Base-by-base conservation (phyloP, 2,888 invertebrate genomes). In the Lomographa bimaculata region DNA sequence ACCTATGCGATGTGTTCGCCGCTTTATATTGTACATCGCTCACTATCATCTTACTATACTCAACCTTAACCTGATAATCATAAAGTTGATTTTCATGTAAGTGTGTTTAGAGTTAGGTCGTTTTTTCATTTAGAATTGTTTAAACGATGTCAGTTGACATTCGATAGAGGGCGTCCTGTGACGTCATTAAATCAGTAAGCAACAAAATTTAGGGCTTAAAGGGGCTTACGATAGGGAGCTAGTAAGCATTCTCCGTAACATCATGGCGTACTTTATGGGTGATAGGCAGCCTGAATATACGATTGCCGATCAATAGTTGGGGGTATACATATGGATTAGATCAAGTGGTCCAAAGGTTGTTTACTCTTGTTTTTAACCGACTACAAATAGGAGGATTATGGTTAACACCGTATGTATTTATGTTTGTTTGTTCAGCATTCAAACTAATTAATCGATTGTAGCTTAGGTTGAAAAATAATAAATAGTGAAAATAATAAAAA, bases 161-260 rank as follows among this genome's bases (percentile, higher is more conserved):
- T 85, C 86, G 84, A 87, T 87, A 83, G 86, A 83, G 84, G 79
- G 79, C 72, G 77, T 72, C 73, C 62, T 79, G 79, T 87, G 87
- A 89, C 79, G 86, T 86, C 87, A 87, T 86, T 87, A 87, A 86
- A 86, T 87, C 87, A 87, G 86, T 73, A 79, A 77, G 76, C 72
- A 78, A 79, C 79, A 76, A 79, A 82, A 84, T 83, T 81, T 81
- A 79, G 77, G 73, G 78, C 68, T 79, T 73, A 72, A 71, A 71
- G 73, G 68, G 73, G 73, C 71, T 72, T 70, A 66, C 68, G 69
- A 70, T 59, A 53, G 71, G 66, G 70, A 57, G 61, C 56, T 54
- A 59, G 54, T 54, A 52, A 54, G 52, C 59, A 50, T 51, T 49
- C 45, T 33, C 56, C 50, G 54, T 51, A 57, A 48, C 60, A 55